Evolutionary conservation across 2,888 invertebrate genomes (phyloP).

Genomic region (Yponomeuta plumbellus): DNA sequence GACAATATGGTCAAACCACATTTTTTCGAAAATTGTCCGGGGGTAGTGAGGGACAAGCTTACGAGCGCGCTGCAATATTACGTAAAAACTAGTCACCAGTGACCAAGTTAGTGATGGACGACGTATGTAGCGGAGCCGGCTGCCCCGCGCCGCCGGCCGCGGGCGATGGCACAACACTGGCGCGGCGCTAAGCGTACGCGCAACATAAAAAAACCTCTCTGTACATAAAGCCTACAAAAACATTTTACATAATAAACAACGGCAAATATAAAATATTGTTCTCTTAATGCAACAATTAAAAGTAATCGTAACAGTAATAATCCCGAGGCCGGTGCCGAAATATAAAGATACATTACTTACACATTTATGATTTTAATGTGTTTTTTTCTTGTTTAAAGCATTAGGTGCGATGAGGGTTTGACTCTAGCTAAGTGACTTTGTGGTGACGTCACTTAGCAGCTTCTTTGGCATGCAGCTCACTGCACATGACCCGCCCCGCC

Average conservation of each 20-base stretch:
- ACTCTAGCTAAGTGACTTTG: constrained; percentile 50
- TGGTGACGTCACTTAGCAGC: constrained; percentile 32
- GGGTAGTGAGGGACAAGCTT: no score
- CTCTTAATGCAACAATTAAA: constrained; percentile 54
- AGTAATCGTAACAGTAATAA: constrained; percentile 52
- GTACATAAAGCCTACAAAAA: constrained; percentile 54
- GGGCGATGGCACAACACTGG: constrained; percentile 57
- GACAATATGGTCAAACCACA: no score
- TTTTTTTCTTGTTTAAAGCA: constrained; percentile 49
- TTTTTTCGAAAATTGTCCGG: no score
- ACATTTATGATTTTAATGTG: constrained; percentile 26
- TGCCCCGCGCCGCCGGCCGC: constrained; percentile 28
- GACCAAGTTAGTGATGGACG: neutral
- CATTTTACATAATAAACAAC: constrained; percentile 59
- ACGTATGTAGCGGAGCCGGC: neutral
- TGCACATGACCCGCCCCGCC: constrained; percentile 7
- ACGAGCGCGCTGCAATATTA: no score
- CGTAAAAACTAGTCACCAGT: no score
- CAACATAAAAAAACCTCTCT: constrained; percentile 45
- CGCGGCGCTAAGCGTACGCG: constrained; percentile 56
- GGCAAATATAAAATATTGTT: constrained; percentile 59
- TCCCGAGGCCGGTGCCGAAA: constrained; percentile 38
- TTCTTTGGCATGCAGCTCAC: constrained; percentile 61
- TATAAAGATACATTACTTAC: constrained; percentile 40
- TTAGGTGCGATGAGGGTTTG: constrained; percentile 63